These are phyloP conservation scores for Chirona hameri DNA, from an alignment of 2,888 invertebrate genomes.

Conservation along the genomic window DNA sequence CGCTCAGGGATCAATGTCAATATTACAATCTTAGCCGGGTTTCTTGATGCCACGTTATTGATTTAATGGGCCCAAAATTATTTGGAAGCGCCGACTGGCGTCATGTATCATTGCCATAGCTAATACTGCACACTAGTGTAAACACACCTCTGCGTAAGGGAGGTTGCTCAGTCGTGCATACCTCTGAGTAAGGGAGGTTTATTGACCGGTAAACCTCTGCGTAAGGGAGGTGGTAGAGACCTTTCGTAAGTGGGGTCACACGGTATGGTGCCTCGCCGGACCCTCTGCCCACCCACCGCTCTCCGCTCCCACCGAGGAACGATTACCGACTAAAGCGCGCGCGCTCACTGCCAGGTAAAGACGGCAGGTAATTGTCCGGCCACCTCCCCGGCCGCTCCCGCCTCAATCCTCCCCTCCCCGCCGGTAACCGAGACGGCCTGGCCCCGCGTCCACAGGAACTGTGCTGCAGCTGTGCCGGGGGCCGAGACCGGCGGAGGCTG, in stretches of 20 bases:
- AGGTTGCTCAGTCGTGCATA: neutral
- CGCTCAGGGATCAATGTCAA: too few species aligned
- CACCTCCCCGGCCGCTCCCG: neutral
- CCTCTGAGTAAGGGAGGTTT: constrained; percentile 25
- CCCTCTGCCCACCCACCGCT: neutral
- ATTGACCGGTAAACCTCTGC: neutral
- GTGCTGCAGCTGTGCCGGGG: neutral
- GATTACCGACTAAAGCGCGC: neutral
- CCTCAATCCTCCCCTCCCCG: neutral
- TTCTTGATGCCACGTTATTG: too few species aligned
- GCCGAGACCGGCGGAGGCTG: neutral
- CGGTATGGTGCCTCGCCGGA: neutral
- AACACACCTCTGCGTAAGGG: neutral
- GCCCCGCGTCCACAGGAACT: neutral
- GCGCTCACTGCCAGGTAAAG: constrained; percentile 5
- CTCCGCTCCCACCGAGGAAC: neutral
- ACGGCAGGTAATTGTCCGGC: constrained; percentile 7
- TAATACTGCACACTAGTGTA: too few species aligned
- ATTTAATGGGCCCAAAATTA: too few species aligned
- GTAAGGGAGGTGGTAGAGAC: constrained; percentile 24
- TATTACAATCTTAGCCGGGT: too few species aligned
- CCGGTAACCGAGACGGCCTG: neutral
- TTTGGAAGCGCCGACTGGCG: too few species aligned
- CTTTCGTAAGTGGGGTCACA: constrained; percentile 24
- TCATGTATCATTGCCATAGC: too few species aligned